These are phyloP conservation scores for Drosophila ohnishii DNA, from an alignment of 1,140 invertebrate species.

Conservation along the genomic window DNA sequence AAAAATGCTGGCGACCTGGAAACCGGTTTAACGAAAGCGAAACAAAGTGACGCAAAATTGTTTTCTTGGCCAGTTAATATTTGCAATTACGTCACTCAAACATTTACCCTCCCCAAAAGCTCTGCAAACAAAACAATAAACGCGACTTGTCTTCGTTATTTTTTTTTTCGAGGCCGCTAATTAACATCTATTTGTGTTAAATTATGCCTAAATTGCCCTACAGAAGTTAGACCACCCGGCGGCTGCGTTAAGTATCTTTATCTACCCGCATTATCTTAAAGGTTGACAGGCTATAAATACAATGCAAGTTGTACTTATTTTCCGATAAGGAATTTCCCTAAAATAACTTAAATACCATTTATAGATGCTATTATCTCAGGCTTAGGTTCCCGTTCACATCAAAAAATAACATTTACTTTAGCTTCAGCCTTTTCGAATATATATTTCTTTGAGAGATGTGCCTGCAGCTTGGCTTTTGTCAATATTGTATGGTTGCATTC, in stretches of 20 bases:
- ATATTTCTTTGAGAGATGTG: constrained; percentile 1
- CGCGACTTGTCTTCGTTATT: constrained; percentile 3
- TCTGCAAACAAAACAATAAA: constrained; percentile 38
- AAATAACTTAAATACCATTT: background rate
- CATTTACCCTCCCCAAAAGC: constrained; percentile 32
- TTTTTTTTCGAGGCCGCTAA: constrained; percentile 27
- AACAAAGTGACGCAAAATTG: constrained; percentile 38
- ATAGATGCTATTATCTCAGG: constrained; percentile 17
- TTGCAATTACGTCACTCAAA: constrained; percentile 46
- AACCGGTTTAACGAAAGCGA: constrained; percentile 52
- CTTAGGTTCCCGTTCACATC: constrained; percentile 5
- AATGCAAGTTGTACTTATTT: background rate
- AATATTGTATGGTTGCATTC: constrained; percentile 27
- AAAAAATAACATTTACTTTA: constrained; percentile 29
- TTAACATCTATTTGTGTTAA: constrained; percentile 47
- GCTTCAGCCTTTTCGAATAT: constrained; percentile 6
- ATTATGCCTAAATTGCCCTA: constrained; percentile 30
- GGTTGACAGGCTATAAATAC: background rate
- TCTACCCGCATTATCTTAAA: background rate
- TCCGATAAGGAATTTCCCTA: background rate
- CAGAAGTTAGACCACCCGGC: constrained; percentile 9
- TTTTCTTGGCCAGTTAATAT: constrained; percentile 45
- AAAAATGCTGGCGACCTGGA: constrained; percentile 13
- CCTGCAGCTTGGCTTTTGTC: constrained; percentile 48
- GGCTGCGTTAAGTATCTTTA: background rate